A percentile compares a stretch with the other conserved stretches of the same genome.
These are phyloP conservation scores for Regulus satrapa DNA, from an alignment of 2,113 vertebrate species.

Conservation along the genomic window DNA sequence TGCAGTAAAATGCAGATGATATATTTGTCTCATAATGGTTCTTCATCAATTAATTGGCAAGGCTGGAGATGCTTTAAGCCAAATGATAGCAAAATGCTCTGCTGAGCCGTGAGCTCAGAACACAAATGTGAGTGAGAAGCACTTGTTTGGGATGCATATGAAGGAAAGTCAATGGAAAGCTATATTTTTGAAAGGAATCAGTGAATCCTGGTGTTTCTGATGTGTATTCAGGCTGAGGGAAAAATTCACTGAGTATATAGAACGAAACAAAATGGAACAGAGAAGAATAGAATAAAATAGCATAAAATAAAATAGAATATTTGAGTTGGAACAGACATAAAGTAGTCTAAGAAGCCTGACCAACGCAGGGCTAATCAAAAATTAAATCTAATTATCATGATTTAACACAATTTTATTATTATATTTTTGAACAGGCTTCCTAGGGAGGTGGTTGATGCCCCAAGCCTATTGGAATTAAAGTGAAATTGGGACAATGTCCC, in stretches of 20 bases:
- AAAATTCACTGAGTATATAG: neutral
- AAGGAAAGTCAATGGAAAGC: neutral
- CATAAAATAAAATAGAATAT: neutral
- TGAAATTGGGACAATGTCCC: neutral
- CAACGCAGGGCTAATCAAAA: neutral
- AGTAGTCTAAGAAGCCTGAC: neutral
- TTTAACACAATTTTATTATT: neutral
- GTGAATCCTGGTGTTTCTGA: neutral
- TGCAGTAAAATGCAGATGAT: slow-evolving; percentile 51
- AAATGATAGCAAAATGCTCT: neutral
- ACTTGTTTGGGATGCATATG: neutral
- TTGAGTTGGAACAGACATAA: neutral
- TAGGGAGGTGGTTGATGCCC: neutral
- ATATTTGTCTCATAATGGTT: slow-evolving; percentile 56
- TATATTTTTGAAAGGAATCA: neutral
- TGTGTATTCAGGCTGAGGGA: neutral
- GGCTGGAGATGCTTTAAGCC: neutral
- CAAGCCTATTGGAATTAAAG: neutral
- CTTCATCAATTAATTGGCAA: slow-evolving; percentile 52
- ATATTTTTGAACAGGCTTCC: neutral
- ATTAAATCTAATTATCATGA: neutral
- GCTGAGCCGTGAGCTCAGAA: neutral
- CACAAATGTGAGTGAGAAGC: neutral
- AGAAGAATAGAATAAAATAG: neutral
- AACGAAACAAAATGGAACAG: too few relatives aligned